phyloP scores from a whole-genome alignment of 2,797 vertebrate genomes.

The Pachyuromys duprasi region DNA sequence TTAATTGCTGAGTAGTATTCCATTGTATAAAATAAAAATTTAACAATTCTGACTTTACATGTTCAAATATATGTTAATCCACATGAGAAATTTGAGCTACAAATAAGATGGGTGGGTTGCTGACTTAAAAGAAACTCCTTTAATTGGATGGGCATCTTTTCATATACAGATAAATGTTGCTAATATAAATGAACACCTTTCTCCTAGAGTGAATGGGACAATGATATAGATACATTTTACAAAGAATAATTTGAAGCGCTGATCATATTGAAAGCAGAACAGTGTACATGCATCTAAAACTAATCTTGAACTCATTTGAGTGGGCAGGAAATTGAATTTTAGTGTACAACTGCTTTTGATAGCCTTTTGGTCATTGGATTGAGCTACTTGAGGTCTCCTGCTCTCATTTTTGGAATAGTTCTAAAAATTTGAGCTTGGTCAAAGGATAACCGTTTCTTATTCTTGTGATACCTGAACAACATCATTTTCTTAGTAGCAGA shows the following conservation, averaged over 20 bases:
- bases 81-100: not conserved
- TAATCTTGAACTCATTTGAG: not conserved
- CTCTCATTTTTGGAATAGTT: conserved; percentile 21
- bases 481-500: conserved; percentile 46
- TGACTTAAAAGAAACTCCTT: not conserved
- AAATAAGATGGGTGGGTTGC: not conserved
- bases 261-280: not conserved
- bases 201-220: not conserved
- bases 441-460: not conserved
- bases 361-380: conserved; percentile 35
- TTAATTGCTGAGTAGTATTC: too few relatives aligned
- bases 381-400: not conserved
- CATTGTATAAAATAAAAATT: too few relatives aligned
- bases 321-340: not conserved
- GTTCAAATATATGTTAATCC: not conserved
- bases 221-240: not conserved
- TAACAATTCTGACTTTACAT: not conserved
- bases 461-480: not conserved
- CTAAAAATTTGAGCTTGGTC: conserved; percentile 52
- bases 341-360: not conserved
- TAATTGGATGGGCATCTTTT: not conserved
- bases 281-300: conserved; percentile 23
- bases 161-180: conserved; percentile 7
- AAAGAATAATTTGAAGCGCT: conserved; percentile 14
- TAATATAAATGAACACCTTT: conserved; percentile 16